These are phyloP conservation scores for Altica lythri DNA, from an alignment of 2,888 invertebrate genomes.

Conservation along the genomic window DNA sequence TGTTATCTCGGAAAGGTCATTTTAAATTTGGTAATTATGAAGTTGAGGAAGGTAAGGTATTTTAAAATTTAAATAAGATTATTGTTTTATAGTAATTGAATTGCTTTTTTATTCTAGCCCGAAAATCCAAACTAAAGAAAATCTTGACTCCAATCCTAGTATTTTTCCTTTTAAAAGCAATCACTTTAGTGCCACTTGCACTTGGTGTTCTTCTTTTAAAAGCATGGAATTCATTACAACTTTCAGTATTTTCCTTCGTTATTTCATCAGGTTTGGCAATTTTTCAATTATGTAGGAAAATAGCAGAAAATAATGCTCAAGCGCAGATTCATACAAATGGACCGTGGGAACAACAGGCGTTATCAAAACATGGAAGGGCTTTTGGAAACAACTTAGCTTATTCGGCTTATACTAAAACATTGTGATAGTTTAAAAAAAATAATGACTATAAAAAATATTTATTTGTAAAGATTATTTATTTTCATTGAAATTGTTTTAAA, in stretches of 20 bases:
- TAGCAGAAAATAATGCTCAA: conserved; percentile 77
- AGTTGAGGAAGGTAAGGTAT: too few species aligned
- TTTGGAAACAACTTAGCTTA: conserved; percentile 70
- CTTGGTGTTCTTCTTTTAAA: conserved; percentile 84
- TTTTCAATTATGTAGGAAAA: conserved; percentile 89
- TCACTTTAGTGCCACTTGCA: conserved; percentile 83
- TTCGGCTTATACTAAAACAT: conserved; percentile 48
- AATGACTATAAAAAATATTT: too few species aligned
- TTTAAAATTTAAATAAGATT: conserved; percentile 2
- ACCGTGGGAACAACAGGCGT: conserved; percentile 75
- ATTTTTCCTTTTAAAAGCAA: conserved; percentile 83
- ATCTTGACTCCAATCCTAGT: conserved; percentile 84
- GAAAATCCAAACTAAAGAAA: conserved; percentile 77
- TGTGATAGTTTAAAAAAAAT: too few species aligned
- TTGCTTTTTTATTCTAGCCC: conserved; percentile 31
- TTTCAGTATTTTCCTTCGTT: conserved; percentile 87
- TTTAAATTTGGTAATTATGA: too few species aligned
- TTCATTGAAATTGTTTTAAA: too few species aligned
- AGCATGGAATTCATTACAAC: conserved; percentile 86
- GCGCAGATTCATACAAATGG: conserved; percentile 65
- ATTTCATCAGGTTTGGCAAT: conserved; percentile 83
- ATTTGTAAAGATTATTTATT: too few species aligned
- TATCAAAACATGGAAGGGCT: conserved; percentile 50
- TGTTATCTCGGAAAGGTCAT: too few species aligned
- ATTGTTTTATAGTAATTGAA: neutral